Conservation (phyloP, 2,888 invertebrate genomes). For the Apocheima hispidaria region DNA sequence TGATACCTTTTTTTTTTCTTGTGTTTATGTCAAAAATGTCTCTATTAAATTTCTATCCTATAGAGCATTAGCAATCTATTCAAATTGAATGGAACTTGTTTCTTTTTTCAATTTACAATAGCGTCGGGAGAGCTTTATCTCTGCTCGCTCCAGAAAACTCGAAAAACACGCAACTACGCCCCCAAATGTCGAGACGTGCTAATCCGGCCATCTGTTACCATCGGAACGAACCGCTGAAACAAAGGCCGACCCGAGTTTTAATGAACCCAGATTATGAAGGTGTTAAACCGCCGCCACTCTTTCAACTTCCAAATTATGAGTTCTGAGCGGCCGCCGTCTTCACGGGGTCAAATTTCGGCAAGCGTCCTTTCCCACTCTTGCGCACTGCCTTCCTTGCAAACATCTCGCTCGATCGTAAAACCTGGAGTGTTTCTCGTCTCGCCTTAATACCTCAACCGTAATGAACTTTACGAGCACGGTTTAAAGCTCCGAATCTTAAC, state of each 20-base stretch:
- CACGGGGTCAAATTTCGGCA: conserved; percentile 80
- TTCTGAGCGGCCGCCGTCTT: conserved; percentile 74
- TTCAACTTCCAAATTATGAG: conserved; percentile 85
- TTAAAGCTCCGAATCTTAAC: conserved; percentile 59
- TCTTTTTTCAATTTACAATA: conserved; percentile 13
- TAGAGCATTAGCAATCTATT: background rate
- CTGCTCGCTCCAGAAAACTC: conserved; percentile 38
- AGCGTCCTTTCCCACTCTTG: conserved; percentile 64
- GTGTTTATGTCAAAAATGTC: background rate
- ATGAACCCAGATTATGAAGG: conserved; percentile 85
- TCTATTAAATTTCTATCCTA: background rate
- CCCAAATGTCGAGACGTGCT: conserved; percentile 68
- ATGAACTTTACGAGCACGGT: conserved; percentile 66
- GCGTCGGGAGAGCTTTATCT: conserved; percentile 45
- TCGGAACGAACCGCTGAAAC: conserved; percentile 83
- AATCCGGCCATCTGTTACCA: conserved; percentile 83
- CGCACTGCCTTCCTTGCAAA: conserved; percentile 62
- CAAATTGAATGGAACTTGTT: conserved; percentile 9
- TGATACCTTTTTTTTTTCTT: too few species aligned
- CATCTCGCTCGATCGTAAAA: conserved; percentile 74
- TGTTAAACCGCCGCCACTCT: conserved; percentile 83
- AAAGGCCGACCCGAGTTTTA: conserved; percentile 82
- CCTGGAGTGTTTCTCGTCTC: conserved; percentile 58
- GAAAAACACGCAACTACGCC: conserved; percentile 61
- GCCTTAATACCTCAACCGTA: conserved; percentile 58